These are phyloP conservation scores for Trinorchestia longiramus DNA, from an alignment of 1,140 invertebrate species.

Conservation along the genomic window DNA sequence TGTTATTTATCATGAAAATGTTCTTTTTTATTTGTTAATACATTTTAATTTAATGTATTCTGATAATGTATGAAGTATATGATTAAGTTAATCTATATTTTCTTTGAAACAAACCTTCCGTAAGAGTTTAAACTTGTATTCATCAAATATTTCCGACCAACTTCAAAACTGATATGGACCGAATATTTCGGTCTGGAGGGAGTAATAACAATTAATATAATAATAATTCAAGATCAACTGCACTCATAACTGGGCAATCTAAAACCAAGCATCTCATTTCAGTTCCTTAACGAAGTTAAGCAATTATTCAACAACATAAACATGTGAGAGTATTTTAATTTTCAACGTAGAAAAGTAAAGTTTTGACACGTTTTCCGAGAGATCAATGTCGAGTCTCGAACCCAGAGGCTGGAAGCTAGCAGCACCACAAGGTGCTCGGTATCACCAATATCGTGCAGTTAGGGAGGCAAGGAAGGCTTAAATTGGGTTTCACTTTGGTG, in stretches of 20 bases:
- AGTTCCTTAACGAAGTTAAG: background rate
- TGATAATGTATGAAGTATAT: too few species aligned
- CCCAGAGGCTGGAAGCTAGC: background rate
- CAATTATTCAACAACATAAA: background rate
- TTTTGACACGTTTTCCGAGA: background rate
- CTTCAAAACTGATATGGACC: too few species aligned
- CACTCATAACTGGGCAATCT: background rate
- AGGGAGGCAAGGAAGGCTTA: background rate
- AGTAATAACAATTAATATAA: too few species aligned
- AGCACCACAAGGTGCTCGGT: background rate
- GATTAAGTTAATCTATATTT: too few species aligned
- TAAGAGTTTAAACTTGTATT: too few species aligned
- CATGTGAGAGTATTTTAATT: background rate
- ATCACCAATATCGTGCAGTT: background rate
- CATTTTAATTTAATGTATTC: too few species aligned
- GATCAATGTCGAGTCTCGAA: background rate
- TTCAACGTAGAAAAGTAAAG: background rate
- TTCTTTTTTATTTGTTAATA: too few species aligned
- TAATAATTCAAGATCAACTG: background rate
- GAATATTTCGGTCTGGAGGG: too few species aligned
- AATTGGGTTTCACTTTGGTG: constrained; percentile 39
- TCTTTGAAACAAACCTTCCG: too few species aligned
- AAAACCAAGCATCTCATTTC: background rate
- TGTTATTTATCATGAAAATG: too few species aligned
- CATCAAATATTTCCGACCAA: too few species aligned